These are phyloP conservation scores for Dexiosoma caninum DNA, from an alignment of 2,888 invertebrate species.

Conservation along the genomic window DNA sequence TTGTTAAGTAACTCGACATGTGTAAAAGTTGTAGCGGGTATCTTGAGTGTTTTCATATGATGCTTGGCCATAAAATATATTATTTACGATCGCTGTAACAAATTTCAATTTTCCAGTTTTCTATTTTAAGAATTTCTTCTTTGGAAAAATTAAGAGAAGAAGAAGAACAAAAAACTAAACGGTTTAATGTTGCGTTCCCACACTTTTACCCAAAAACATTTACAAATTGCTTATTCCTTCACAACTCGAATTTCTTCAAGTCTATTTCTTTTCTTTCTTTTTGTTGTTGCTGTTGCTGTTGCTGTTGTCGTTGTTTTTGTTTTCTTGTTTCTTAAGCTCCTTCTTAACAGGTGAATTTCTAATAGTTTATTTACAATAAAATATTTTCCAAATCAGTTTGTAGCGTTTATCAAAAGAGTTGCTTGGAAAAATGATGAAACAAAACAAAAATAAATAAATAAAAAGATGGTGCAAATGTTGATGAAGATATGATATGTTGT, in stretches of 20 bases:
- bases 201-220: conserved; percentile 71
- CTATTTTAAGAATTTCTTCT: conserved; percentile 59
- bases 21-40: conserved; percentile 31
- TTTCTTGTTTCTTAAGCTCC: background rate
- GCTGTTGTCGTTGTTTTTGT: background rate
- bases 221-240: conserved; percentile 39
- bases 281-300: too few relatives aligned
- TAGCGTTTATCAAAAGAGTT: conserved; percentile 47
- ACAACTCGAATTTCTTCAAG: background rate
- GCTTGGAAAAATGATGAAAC: background rate
- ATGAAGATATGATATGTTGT: conserved; percentile 38
- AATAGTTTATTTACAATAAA: conserved; percentile 21
- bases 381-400: conserved; percentile 45
- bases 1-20: conserved; percentile 34
- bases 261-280: too few relatives aligned
- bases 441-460: background rate
- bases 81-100: conserved; percentile 75
- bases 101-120: conserved; percentile 74
- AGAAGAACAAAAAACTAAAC: conserved; percentile 38
- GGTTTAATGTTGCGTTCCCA: conserved; percentile 70
- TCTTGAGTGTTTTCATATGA: conserved; percentile 63
- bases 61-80: conserved; percentile 75
- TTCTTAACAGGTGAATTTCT: conserved; percentile 53
- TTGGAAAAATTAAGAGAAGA: too few relatives aligned
- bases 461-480: background rate